Conservation (phyloP, 1,140 invertebrate genomes). For the Protaetia brevitarsis region DNA sequence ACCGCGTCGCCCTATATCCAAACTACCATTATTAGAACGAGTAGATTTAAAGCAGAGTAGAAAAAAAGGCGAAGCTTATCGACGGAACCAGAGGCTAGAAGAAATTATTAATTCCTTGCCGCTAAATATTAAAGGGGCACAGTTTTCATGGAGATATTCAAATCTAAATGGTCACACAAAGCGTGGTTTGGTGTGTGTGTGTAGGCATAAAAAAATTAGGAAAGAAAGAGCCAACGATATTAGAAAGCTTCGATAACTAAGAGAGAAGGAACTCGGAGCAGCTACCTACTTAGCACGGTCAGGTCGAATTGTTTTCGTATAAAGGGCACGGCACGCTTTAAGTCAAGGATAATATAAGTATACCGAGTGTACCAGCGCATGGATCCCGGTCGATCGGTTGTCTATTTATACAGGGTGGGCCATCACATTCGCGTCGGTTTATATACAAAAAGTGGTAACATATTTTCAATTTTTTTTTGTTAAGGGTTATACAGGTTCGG, state of each 20-base stretch:
- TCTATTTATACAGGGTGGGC: too few relatives aligned
- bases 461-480: too few relatives aligned
- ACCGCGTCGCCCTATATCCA: neutral
- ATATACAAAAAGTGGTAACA: too few relatives aligned
- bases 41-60: neutral
- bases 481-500: too few relatives aligned
- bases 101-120: constrained; percentile 18
- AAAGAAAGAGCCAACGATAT: neutral
- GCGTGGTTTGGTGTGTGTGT: neutral
- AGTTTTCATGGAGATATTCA: constrained; percentile 16
- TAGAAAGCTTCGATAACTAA: neutral
- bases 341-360: neutral
- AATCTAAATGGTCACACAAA: constrained; percentile 16
- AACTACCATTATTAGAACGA: neutral
- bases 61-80: constrained; percentile 4
- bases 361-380: too few relatives aligned
- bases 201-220: constrained; percentile 1
- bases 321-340: neutral
- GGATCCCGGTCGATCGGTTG: too few relatives aligned
- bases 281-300: neutral
- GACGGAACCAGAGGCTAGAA: neutral
- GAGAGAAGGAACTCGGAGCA: neutral
- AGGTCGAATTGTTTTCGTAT: neutral
- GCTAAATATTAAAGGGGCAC: constrained; percentile 12
- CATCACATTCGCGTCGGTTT: too few relatives aligned